Evolutionary conservation across 2,888 invertebrate genomes (phyloP), one percentile per base, ranked within the genome.

Genomic region (Ophion ventricosus): DNA sequence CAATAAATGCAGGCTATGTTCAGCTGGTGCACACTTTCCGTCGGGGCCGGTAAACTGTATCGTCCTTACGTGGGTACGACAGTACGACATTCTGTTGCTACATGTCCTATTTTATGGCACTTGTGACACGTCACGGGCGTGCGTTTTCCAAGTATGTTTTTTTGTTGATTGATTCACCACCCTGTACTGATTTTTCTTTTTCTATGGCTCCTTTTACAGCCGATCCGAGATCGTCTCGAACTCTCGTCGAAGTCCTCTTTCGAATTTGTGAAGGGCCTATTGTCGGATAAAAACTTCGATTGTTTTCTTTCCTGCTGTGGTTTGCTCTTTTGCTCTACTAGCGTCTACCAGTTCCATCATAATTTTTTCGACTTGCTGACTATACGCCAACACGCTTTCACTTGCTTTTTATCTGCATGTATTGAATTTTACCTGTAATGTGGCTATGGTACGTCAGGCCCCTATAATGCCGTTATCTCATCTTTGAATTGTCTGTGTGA

Each of bases 321-420:
- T 63, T 5, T 8, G 8, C 20, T 78, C 63, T 1, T n/a, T 26
- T 4, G 29, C 49, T 0, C 57, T 79, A 14, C 43, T 67, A 1
- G 49, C 67, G 35, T 72, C 79, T 10, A 66, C 56, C 5, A 66
- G 17, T 40, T 72, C 66, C 70, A 79, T 79, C 59, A 80, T 80
- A 0, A 59, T n/a, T 2, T n/a, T 49, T 40, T 80, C 43, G 1
- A 80, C n/a, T 14, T 59, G 4, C 1, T 66, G 66, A 5, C 57
- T 66, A n/a, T 63, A 79, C 10, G 54, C 79, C 26, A 56, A n/a
- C 3, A 66, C 43, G 2, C 23, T 56, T 56, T 66, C 72, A 7
- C 59, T 73, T 0, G 7, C 5, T 43, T 57, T 72, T 4, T 79
- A 66, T 66, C 61, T 66, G 5, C 73, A 56, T 2, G 25, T 64